Base-by-base conservation (phyloP, 2,113 vertebrate genomes). In the Megaptera novaeangliae region DNA sequence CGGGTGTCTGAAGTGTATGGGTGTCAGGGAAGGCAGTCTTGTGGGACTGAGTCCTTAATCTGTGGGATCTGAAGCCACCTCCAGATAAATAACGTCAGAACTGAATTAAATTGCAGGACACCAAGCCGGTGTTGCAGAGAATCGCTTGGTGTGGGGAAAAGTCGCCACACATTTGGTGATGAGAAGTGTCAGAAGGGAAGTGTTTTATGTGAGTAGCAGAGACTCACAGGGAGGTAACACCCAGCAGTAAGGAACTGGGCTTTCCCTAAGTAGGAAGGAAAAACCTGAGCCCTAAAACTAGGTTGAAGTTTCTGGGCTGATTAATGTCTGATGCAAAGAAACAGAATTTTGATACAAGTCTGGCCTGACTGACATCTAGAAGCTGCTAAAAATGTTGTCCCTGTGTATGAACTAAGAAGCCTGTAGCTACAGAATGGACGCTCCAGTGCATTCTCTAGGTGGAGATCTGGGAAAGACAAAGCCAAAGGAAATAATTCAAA, bases 81-180 rank as follows among this genome's bases (percentile, higher is more conserved):
- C 21, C 59, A 41, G 46, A 69, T 66, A 75, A 36, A 27, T 4
- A 57, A 17, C 18, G 4, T 77, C 29, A 44, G 15, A 87, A 93
- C 18, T n/a, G 46, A 87, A 86, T 78, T 29, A 55, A 66, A 55
- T 20, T n/a, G 71, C 41, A 86, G 71, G 36, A 66, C 36, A 57
- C 31, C 61, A 15, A 68, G 14, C 36, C n/a, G 21, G 39, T 68
- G 12, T 77, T 39, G 13, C 31, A 77, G 59, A 86, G 36, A 86
- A 86, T 44, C 20, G 82, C 36, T 77, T 68, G 36, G 29, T n/a
- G 59, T 66, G 52, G 91, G 75, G 11, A 68, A 86, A 86, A 46
- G 36, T 49, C 18, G 59, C 49, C 72, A 68, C 5, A 23, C 12
- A 36, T 36, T 55, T 77, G 18, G 49, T 36, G 61, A 86, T 49